These are phyloP conservation scores for Limonius californicus DNA, from an alignment of 1,140 invertebrate genomes.

Conservation along the genomic window DNA sequence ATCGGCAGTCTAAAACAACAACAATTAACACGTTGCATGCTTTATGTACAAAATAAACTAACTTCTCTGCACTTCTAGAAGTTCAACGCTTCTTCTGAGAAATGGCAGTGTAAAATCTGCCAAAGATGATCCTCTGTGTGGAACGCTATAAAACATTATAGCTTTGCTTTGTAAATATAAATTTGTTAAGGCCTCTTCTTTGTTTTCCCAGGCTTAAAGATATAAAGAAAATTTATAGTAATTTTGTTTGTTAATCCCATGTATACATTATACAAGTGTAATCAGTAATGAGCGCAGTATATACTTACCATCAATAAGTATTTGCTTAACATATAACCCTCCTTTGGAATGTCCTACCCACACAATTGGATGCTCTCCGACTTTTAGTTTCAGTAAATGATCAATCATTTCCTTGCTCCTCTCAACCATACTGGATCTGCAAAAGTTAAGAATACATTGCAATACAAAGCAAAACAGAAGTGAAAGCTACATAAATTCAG, in stretches of 20 bases:
- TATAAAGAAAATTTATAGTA: too few relatives aligned
- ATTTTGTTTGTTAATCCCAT: too few relatives aligned
- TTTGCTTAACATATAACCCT: conserved; percentile 68
- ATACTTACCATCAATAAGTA: conserved; percentile 54
- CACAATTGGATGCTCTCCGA: conserved; percentile 60
- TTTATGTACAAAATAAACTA: conserved; percentile 29
- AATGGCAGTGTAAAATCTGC: conserved; percentile 63
- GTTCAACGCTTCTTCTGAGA: conserved; percentile 58
- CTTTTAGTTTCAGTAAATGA: conserved; percentile 54
- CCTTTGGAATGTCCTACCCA: conserved; percentile 73
- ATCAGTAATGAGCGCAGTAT: too few relatives aligned
- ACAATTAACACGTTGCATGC: conserved; percentile 20
- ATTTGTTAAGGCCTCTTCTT: conserved; percentile 18
- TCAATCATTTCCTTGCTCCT: conserved; percentile 63
- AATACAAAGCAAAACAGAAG: too few relatives aligned
- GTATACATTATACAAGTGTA: too few relatives aligned
- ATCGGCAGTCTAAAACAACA: conserved; percentile 55
- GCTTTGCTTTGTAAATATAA: conserved; percentile 55
- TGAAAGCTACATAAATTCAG: not conserved
- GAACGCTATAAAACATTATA: conserved; percentile 72
- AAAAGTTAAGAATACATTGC: conserved; percentile 24
- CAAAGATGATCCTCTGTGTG: conserved; percentile 64
- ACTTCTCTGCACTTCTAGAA: conserved; percentile 64
- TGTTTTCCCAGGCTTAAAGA: conserved; percentile 42
- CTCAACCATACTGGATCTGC: conserved; percentile 54